Conservation (phyloP, 1,140 invertebrate genomes). For the Olivierus martensii region DNA sequence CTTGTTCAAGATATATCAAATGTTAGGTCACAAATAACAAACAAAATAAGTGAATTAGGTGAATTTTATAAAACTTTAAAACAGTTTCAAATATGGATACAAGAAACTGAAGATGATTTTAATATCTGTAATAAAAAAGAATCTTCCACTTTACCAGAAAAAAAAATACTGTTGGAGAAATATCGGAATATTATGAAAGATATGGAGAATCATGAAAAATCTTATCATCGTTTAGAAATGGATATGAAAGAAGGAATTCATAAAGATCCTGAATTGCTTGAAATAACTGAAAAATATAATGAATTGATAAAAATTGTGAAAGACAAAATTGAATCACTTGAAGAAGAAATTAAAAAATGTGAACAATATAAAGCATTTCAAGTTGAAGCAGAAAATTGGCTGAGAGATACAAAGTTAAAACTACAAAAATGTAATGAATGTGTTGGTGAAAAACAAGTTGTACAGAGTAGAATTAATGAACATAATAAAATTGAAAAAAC, state of each 20-base stretch:
- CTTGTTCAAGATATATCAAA: constrained; percentile 64
- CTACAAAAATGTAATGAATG: constrained; percentile 70
- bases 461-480: constrained; percentile 54
- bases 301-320: constrained; percentile 39
- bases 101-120: constrained; percentile 69
- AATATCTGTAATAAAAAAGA: constrained; percentile 33
- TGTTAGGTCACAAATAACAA: constrained; percentile 51
- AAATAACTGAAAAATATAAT: constrained; percentile 47
- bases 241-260: constrained; percentile 25
- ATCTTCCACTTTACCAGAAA: constrained; percentile 15
- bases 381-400: constrained; percentile 69
- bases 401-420: constrained; percentile 64
- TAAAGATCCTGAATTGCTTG: constrained; percentile 7
- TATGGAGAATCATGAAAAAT: constrained; percentile 46
- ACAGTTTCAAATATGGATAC: constrained; percentile 44
- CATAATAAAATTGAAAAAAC: constrained; percentile 50
- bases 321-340: constrained; percentile 34
- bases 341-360: constrained; percentile 69
- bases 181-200: constrained; percentile 19
- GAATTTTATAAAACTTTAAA: constrained; percentile 52
- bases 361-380: constrained; percentile 70
- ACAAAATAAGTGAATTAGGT: constrained; percentile 56
- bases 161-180: constrained; percentile 17
- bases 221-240: constrained; percentile 37
- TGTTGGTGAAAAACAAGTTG: constrained; percentile 61